Percentiles rank a stretch among this genome's conserved stretches.
phyloP scores from a whole-genome alignment of 2,888 invertebrate species.

The Zhuqinia jingwanae region DNA sequence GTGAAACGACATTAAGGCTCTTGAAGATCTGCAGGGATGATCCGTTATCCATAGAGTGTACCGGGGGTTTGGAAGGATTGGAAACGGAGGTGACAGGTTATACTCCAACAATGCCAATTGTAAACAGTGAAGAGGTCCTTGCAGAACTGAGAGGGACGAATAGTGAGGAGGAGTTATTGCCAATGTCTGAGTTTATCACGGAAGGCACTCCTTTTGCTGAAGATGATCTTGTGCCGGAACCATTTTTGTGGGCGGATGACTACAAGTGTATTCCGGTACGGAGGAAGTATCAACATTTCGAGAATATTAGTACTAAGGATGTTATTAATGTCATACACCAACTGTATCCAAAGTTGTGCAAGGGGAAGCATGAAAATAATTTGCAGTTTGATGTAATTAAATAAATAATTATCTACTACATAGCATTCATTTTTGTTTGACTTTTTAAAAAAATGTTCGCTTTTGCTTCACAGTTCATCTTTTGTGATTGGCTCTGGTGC shows the following conservation, averaged over 20 bases:
- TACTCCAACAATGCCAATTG: not conserved
- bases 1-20: conserved; percentile 29
- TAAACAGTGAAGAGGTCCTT: not conserved
- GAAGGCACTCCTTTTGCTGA: conserved; percentile 70
- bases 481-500: conserved; percentile 78
- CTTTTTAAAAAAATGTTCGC: no score
- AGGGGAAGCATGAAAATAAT: conserved; percentile 55
- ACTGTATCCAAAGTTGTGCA: conserved; percentile 71
- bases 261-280: conserved; percentile 62
- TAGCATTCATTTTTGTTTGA: not conserved
- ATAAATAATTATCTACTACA: not conserved
- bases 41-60: not conserved
- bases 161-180: conserved; percentile 7
- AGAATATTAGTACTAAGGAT: conserved; percentile 63
- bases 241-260: conserved; percentile 71
- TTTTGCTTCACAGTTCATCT: conserved; percentile 66
- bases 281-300: conserved; percentile 56
- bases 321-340: conserved; percentile 64
- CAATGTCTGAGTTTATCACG: conserved; percentile 41
- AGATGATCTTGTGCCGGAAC: conserved; percentile 68
- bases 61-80: not conserved
- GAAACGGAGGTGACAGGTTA: not conserved
- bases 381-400: conserved; percentile 70
- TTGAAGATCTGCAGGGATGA: conserved; percentile 48
- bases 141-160: not conserved